phyloP scores from a whole-genome alignment of 2,888 invertebrate species.

The Epicampocera succincta region DNA sequence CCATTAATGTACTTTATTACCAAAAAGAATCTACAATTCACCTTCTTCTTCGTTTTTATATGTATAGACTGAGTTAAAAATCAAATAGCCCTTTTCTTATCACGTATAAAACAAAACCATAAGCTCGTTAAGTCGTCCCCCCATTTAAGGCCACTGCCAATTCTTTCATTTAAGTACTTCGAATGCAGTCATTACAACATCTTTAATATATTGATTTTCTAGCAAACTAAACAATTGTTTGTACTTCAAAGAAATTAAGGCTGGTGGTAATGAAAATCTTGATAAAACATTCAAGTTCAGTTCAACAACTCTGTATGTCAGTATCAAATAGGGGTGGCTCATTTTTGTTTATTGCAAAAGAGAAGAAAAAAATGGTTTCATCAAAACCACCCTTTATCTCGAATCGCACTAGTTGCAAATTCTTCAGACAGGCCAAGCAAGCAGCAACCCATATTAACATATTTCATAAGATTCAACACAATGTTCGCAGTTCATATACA shows the following conservation, averaged over 20 bases:
- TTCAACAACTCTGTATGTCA: conserved; percentile 35
- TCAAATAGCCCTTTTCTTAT: not conserved
- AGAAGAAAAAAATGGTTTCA: not conserved
- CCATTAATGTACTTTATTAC: too few relatives aligned
- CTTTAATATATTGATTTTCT: conserved; percentile 53
- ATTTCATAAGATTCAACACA: not conserved
- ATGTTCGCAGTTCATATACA: not conserved
- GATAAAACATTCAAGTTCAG: conserved; percentile 40
- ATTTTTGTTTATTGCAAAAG: conserved; percentile 29
- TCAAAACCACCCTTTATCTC: conserved; percentile 44
- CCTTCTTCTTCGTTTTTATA: too few relatives aligned
- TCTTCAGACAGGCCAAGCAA: not conserved
- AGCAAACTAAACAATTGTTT: conserved; percentile 4
- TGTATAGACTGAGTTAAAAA: not conserved
- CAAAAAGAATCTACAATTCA: too few relatives aligned
- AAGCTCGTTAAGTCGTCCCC: conserved; percentile 13
- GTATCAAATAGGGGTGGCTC: conserved; percentile 39
- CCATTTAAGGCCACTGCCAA: not conserved
- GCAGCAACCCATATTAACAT: conserved; percentile 16
- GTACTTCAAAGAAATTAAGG: conserved; percentile 41
- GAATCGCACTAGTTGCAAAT: conserved; percentile 41
- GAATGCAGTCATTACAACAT: conserved; percentile 21
- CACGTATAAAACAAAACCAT: not conserved
- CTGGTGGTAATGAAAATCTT: conserved; percentile 48
- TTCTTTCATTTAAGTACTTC: not conserved